phyloP scores from a whole-genome alignment of 2,888 invertebrate genomes.

The Cylloceria caligata region DNA sequence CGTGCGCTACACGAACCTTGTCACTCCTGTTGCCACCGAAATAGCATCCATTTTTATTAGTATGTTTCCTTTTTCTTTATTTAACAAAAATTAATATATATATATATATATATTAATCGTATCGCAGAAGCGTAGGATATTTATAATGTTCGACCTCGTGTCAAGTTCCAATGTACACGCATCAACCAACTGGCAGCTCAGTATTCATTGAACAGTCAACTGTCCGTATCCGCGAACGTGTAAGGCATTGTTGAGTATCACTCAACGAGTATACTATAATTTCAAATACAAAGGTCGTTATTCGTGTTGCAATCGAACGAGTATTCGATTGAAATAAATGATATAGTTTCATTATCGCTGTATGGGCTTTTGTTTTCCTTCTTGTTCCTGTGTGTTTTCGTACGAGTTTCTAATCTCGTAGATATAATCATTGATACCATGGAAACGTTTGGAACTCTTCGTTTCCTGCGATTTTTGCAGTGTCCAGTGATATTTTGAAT shows the following conservation, averaged over 20 bases:
- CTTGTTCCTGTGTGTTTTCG: not conserved
- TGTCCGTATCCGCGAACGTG: conserved; percentile 58
- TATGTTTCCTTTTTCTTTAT: not conserved
- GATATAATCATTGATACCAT: conserved; percentile 1
- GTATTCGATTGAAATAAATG: conserved; percentile 2
- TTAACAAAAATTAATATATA: not conserved
- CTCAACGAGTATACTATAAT: conserved; percentile 1
- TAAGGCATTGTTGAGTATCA: conserved; percentile 52
- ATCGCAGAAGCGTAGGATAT: not conserved
- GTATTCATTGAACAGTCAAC: conserved; percentile 50
- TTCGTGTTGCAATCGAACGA: conserved; percentile 9
- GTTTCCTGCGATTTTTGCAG: not conserved
- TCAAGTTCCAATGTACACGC: conserved; percentile 6
- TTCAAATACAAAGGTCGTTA: conserved; percentile 32
- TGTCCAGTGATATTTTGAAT: too few species aligned
- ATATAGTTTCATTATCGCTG: conserved; percentile 17
- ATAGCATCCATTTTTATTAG: not conserved
- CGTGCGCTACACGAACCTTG: conserved; percentile 8
- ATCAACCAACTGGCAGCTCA: conserved; percentile 17
- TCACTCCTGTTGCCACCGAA: not conserved
- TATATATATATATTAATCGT: not conserved
- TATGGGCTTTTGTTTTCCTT: conserved; percentile 22
- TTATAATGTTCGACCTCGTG: conserved; percentile 31
- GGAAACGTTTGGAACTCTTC: not conserved
- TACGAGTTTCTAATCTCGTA: not conserved